Evolutionary conservation across 2,797 vertebrate genomes (phyloP), one percentile per base, ranked within the genome.

Genomic region (Lagocephalus sceleratus): DNA sequence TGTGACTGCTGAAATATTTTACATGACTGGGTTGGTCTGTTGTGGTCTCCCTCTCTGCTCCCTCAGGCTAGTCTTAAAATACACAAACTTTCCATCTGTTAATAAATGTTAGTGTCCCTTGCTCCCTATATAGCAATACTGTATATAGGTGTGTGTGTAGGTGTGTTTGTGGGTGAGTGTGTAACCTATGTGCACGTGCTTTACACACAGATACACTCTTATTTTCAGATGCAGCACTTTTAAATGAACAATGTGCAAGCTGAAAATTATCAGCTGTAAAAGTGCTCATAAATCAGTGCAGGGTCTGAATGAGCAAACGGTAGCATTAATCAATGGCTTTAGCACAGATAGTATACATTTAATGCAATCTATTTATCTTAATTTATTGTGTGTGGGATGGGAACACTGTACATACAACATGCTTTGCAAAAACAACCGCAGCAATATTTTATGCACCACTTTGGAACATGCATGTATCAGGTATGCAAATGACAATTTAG

Each of bases 41-140:
- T 57, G 75, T 52, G 14, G 43, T 47, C 63, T 71, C 57, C 47
- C 52, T 65, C 41, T 29, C 19, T 17, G 42, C 39, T 29, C 42
- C 42, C 19, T 1, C 19, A 70, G 45, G 66, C 67, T 76, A 51
- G 23, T 67, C 78, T 84, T 80, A 80, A 68, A 78, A 61, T 69
- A 77, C 76, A 84, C 84, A 85, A 88, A 89, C 86, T 61, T 54
- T 71, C 84, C 81, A 90, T 88, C 88, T 87, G 85, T 79, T 76
- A 81, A 86, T 80, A 88, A 89, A 84, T 43, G 57, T 20, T 60
- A 66, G 54, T 71, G 70, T 68, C 45, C 35, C 64, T 80, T 42
- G 16, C 58, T 63, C 63, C 60, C 66, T 10, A 35, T 12, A 35
- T 14, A 12, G 12, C 70, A 75, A 59, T 48, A 3, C 50, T 2